Percentiles rank a stretch among this genome's conserved stretches.
These are phyloP conservation scores for Tetropium fuscum DNA, from an alignment of 2,888 invertebrate species.

Conservation along the genomic window DNA sequence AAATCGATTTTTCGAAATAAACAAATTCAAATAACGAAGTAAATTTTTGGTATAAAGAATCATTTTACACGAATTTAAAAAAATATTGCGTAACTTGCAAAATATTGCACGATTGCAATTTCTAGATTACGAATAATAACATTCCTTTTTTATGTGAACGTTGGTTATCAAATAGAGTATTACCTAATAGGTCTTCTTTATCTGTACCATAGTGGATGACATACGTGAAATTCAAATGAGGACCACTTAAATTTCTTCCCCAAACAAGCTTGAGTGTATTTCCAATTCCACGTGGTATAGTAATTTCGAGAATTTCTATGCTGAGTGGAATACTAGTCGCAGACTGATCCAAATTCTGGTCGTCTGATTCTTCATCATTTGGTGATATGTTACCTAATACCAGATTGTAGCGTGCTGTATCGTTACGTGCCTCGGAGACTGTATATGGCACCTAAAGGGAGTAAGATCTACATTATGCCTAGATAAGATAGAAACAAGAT, in stretches of 20 bases:
- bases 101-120: no score
- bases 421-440: background rate
- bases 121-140: no score
- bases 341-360: background rate
- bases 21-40: no score
- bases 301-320: slow-evolving; percentile 52
- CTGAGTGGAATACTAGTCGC: slow-evolving; percentile 30
- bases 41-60: no score
- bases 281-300: slow-evolving; percentile 47
- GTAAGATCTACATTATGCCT: background rate
- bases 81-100: no score
- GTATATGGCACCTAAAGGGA: background rate
- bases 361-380: background rate
- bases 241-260: slow-evolving; percentile 46
- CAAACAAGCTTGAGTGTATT: slow-evolving; percentile 53
- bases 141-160: no score
- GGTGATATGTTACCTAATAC: no score
- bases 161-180: no score
- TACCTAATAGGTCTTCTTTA: slow-evolving; percentile 51
- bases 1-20: no score
- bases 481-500: no score
- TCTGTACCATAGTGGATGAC: slow-evolving; percentile 51
- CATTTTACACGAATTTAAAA: no score
- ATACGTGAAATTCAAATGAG: slow-evolving; percentile 48
- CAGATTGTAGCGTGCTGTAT: no score